Evolutionary conservation across 2,888 invertebrate genomes (phyloP).

Genomic region (Boloria euphrosyne): DNA sequence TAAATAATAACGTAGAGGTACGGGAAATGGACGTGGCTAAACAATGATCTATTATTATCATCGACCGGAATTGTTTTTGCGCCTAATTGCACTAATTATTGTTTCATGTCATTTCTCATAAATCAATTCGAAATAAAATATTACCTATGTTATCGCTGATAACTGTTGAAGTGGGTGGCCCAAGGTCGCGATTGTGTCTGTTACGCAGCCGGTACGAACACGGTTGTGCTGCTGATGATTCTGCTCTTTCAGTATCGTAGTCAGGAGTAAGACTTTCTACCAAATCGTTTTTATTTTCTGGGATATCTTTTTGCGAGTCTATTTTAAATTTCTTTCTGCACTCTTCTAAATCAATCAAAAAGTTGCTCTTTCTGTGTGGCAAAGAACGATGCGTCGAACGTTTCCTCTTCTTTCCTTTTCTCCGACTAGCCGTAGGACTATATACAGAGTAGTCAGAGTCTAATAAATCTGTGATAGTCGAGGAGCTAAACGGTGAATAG

Average conservation of each 20-base stretch:
- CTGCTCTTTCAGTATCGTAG: slow-evolving; percentile 60
- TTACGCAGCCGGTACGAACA: slow-evolving; percentile 64
- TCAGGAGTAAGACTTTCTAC: slow-evolving; percentile 52
- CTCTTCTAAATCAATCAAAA: slow-evolving; percentile 63
- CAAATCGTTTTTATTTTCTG: slow-evolving; percentile 53
- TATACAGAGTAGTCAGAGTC: slow-evolving; percentile 79
- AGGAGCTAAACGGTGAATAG: slow-evolving; percentile 78
- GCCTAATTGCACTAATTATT: neutral
- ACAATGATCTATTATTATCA: slow-evolving; percentile 8
- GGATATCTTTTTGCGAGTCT: slow-evolving; percentile 70
- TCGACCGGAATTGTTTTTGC: slow-evolving; percentile 6
- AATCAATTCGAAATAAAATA: neutral
- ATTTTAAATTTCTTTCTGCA: slow-evolving; percentile 80
- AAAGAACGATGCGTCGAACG: slow-evolving; percentile 70
- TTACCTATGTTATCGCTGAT: slow-evolving; percentile 70
- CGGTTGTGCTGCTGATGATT: slow-evolving; percentile 50
- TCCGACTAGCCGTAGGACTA: slow-evolving; percentile 69
- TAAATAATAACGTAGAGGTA: slow-evolving; percentile 29
- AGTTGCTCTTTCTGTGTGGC: slow-evolving; percentile 67
- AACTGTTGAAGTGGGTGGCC: slow-evolving; percentile 66
- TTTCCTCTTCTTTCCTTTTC: slow-evolving; percentile 76
- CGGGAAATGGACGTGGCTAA: neutral
- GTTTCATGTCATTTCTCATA: neutral
- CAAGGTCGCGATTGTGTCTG: slow-evolving; percentile 61
- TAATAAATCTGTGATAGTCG: slow-evolving; percentile 73